phyloP scores from a whole-genome alignment of 53 echinoderm and acorn worm genomes.

The Glandiceps talaboti region DNA sequence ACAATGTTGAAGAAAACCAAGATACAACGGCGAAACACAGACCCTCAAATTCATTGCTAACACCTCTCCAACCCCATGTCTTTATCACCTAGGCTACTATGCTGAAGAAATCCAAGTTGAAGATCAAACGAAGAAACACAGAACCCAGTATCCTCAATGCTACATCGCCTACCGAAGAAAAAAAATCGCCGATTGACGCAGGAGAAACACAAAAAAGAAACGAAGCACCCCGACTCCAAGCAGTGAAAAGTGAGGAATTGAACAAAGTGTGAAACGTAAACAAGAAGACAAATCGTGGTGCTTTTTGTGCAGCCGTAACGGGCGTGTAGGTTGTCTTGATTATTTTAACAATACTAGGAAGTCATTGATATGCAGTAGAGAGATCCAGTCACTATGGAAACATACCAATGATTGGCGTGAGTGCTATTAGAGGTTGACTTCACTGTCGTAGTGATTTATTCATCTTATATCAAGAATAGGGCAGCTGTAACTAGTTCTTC shows the following conservation, averaged over 20 bases:
- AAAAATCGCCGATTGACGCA: background rate
- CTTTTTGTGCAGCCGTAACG: background rate
- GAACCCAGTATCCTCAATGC: slow-evolving; percentile 55
- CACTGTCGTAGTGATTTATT: too few relatives aligned
- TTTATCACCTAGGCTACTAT: slow-evolving; percentile 63
- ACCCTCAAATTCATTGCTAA: background rate
- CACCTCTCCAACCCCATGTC: background rate
- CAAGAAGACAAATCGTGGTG: background rate
- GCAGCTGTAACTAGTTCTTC: too few relatives aligned
- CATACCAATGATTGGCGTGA: too few relatives aligned
- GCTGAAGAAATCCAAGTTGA: slow-evolving; percentile 95
- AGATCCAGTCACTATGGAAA: too few relatives aligned
- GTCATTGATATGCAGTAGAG: too few relatives aligned
- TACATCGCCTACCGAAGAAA: background rate
- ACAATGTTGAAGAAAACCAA: background rate
- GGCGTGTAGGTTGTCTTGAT: background rate
- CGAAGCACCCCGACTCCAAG: slow-evolving; percentile 59
- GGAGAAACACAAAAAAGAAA: slow-evolving; percentile 49
- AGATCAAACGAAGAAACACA: slow-evolving; percentile 91
- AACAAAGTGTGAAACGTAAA: slow-evolving; percentile 40
- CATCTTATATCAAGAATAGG: too few relatives aligned
- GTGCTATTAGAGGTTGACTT: too few relatives aligned
- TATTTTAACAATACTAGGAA: too few relatives aligned
- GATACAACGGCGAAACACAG: background rate
- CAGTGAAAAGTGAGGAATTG: slow-evolving; percentile 88